phyloP scores from a whole-genome alignment of 2,113 vertebrate species.

The Notiomystis cincta region DNA sequence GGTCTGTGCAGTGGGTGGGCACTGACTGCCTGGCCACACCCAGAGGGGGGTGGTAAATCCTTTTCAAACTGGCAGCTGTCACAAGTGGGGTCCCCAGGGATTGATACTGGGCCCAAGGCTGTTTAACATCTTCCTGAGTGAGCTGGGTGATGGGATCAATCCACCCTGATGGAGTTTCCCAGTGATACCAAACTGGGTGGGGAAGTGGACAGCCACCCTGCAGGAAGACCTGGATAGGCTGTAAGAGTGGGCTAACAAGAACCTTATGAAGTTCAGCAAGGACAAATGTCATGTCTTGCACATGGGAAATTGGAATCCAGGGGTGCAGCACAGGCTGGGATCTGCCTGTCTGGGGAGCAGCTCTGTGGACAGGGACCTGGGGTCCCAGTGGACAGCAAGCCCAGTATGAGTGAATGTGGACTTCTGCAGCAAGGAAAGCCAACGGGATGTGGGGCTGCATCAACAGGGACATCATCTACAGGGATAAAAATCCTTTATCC shows the following conservation, averaged over 20 bases:
- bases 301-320: background rate
- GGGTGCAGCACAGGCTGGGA: background rate
- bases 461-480: background rate
- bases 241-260: background rate
- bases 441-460: background rate
- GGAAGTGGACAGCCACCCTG: background rate
- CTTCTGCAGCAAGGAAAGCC: background rate
- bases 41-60: background rate
- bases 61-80: background rate
- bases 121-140: background rate
- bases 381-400: background rate
- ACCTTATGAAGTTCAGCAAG: background rate
- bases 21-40: background rate
- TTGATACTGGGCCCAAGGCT: rapidly evolving
- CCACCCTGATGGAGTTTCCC: background rate
- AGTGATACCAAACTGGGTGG: background rate
- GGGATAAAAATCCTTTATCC: background rate
- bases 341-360: background rate
- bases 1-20: background rate
- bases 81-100: background rate
- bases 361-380: background rate
- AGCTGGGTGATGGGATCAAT: background rate
- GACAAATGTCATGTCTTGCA: background rate
- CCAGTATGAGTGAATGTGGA: background rate
- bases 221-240: background rate